A percentile compares a stretch with the other conserved stretches of the same genome.
These are phyloP conservation scores for Empidonax traillii DNA, from an alignment of 2,113 vertebrate genomes.

Conservation along the genomic window DNA sequence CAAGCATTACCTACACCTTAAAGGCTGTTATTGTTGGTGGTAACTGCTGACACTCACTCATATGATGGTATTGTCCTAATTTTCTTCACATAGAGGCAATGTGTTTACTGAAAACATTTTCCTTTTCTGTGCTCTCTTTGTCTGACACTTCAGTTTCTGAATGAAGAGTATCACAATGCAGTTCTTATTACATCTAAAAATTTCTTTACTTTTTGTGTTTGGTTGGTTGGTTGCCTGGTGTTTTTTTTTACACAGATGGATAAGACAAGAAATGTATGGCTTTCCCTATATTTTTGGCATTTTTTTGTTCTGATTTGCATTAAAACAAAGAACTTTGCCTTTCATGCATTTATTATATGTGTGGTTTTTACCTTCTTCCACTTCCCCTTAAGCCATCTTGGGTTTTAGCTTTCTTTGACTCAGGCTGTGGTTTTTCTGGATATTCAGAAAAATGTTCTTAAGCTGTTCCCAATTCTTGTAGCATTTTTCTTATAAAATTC, in stretches of 20 bases:
- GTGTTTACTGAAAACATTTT: neutral
- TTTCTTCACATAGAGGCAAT: neutral
- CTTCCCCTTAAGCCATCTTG: neutral
- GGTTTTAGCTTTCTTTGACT: neutral
- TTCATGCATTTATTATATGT: neutral
- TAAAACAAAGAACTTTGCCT: neutral
- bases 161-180: neutral
- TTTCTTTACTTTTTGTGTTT: neutral
- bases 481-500: conserved; percentile 3
- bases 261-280: neutral
- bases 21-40: neutral
- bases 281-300: neutral
- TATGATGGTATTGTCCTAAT: neutral
- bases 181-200: neutral
- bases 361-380: neutral
- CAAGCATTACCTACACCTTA: neutral
- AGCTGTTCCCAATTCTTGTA: neutral
- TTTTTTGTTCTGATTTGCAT: neutral
- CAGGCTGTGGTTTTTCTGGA: neutral
- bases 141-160: neutral
- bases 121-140: neutral
- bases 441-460: conserved; percentile 13
- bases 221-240: neutral
- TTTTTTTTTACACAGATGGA: neutral
- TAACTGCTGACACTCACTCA: neutral